These are phyloP conservation scores for Murina feae DNA, from an alignment of 2,113 vertebrate species.

Conservation along the genomic window DNA sequence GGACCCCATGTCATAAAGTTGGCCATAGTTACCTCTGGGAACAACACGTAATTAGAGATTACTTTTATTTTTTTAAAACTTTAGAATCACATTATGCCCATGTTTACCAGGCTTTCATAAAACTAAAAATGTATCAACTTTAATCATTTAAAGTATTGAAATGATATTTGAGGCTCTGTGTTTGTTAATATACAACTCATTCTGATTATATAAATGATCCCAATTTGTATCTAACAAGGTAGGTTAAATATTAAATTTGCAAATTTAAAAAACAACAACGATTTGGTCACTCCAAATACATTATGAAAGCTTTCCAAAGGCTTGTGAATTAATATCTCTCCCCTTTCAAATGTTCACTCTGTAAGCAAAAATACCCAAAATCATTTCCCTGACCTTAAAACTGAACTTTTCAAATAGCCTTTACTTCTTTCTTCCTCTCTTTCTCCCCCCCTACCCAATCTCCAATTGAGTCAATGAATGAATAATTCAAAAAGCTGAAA, in stretches of 20 bases:
- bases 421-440: accelerated
- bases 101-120: not conserved
- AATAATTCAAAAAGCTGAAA: not conserved
- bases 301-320: not conserved
- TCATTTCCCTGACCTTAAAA: not conserved
- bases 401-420: not conserved
- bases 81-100: not conserved
- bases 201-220: not conserved
- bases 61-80: not conserved
- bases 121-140: not conserved
- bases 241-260: not conserved
- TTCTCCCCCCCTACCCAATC: not conserved
- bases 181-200: not conserved
- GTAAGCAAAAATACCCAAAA: not conserved
- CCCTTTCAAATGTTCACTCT: not conserved
- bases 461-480: not conserved
- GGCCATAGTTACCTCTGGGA: not conserved
- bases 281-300: not conserved
- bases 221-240: not conserved
- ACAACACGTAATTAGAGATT: not conserved
- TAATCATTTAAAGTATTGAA: not conserved
- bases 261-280: not conserved
- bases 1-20: not conserved
- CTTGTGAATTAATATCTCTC: not conserved
- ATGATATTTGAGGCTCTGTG: not conserved